A percentile compares a stretch with the other conserved stretches of the same genome.
These are phyloP conservation scores for Oeneis ivallda DNA, from an alignment of 2,888 invertebrate genomes.

Conservation along the genomic window DNA sequence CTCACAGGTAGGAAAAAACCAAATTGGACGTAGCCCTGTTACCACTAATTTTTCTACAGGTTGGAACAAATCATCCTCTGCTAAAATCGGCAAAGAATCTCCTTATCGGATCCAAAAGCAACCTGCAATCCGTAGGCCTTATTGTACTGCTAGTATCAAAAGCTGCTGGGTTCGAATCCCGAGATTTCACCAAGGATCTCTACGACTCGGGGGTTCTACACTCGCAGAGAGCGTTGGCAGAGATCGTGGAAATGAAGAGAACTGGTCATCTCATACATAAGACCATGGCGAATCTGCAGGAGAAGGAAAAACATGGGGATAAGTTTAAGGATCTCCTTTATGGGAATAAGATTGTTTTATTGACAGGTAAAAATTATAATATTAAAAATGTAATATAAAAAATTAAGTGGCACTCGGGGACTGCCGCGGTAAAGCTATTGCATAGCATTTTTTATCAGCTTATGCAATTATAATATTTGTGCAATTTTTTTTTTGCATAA, in stretches of 20 bases:
- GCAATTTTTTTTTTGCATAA: too few species aligned
- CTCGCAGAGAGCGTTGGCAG: conserved; percentile 74
- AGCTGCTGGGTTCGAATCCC: conserved; percentile 61
- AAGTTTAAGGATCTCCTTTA: conserved; percentile 67
- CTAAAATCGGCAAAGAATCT: conserved; percentile 72
- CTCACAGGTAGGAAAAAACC: too few species aligned
- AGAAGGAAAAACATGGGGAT: conserved; percentile 56
- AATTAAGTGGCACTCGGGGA: too few species aligned
- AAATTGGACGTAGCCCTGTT: too few species aligned
- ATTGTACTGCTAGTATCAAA: conserved; percentile 68
- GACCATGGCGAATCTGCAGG: conserved; percentile 69
- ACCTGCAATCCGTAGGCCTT: conserved; percentile 70
- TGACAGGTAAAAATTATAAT: conserved; percentile 58
- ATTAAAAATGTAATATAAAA: too few species aligned
- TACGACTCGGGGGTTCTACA: conserved; percentile 68
- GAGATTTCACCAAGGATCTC: conserved; percentile 53
- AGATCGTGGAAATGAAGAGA: conserved; percentile 77
- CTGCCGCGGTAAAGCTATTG: too few species aligned
- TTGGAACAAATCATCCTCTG: conserved; percentile 71
- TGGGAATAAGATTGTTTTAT: conserved; percentile 70
- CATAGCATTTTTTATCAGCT: too few species aligned
- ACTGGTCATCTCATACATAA: conserved; percentile 74
- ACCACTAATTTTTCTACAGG: too few species aligned
- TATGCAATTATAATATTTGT: too few species aligned
- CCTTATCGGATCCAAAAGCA: conserved; percentile 71